These are phyloP conservation scores for Eptesicus fuscus DNA, from an alignment of 2,113 vertebrate genomes.

Conservation along the genomic window DNA sequence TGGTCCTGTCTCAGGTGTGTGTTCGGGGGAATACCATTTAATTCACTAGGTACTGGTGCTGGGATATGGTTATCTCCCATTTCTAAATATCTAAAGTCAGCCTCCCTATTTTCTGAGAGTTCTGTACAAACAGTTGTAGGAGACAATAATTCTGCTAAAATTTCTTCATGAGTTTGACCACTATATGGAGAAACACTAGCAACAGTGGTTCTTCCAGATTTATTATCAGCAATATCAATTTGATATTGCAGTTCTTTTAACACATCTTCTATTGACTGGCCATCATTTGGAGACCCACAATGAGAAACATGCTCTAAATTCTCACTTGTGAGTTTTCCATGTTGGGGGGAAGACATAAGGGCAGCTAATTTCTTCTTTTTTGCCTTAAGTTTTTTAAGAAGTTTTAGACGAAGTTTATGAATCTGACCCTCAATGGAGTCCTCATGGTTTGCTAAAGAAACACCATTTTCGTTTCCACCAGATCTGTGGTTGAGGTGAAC, in stretches of 20 bases:
- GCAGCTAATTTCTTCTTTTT: constrained; percentile 93
- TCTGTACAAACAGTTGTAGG: constrained; percentile 82
- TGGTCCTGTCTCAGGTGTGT: constrained; percentile 49
- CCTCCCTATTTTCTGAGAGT: constrained; percentile 73
- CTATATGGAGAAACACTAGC: constrained; percentile 75
- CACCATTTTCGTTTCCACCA: background rate
- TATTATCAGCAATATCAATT: constrained; percentile 79
- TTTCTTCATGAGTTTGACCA: constrained; percentile 79
- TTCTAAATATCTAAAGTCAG: constrained; percentile 84
- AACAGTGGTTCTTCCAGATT: constrained; percentile 72
- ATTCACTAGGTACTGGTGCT: background rate
- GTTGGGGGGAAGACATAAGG: constrained; percentile 71
- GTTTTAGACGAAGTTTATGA: constrained; percentile 88
- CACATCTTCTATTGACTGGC: constrained; percentile 78
- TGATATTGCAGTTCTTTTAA: constrained; percentile 78
- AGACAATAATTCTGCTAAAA: constrained; percentile 89
- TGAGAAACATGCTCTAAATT: background rate
- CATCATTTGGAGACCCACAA: constrained; percentile 61
- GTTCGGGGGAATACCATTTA: background rate
- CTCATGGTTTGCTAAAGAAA: constrained; percentile 27
- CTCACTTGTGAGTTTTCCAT: constrained; percentile 35
- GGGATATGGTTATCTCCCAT: constrained; percentile 71
- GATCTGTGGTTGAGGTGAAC: background rate
- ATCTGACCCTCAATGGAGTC: constrained; percentile 75
- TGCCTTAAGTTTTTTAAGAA: constrained; percentile 92